Percentiles rank a stretch among this genome's conserved stretches.
These are phyloP conservation scores for Actias luna DNA, from an alignment of 2,888 invertebrate genomes.

Conservation along the genomic window DNA sequence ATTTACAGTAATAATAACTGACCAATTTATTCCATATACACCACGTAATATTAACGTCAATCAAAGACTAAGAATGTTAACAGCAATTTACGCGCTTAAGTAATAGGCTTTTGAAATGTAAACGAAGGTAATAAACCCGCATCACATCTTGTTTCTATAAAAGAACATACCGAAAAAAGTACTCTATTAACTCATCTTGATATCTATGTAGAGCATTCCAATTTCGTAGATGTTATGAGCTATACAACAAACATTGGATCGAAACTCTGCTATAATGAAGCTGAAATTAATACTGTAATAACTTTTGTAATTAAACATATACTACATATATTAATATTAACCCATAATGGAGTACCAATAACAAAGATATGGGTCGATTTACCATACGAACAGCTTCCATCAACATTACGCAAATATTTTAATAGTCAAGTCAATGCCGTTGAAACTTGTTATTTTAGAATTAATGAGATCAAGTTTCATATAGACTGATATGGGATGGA, in stretches of 20 bases:
- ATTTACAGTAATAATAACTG: not conserved
- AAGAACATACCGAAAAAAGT: not conserved
- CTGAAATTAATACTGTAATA: not conserved
- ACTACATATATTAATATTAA: not conserved
- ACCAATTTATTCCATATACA: not conserved
- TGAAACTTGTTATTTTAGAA: not conserved
- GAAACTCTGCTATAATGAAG: not conserved
- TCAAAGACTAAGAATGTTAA: not conserved
- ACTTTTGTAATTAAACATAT: not conserved
- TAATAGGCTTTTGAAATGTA: not conserved
- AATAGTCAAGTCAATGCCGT: not conserved
- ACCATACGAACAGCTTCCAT: not conserved
- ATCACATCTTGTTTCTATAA: not conserved
- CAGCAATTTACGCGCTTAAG: constrained; percentile 1
- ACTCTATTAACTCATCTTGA: not conserved
- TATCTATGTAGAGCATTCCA: not conserved
- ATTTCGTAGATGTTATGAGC: not conserved
- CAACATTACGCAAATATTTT: not conserved
- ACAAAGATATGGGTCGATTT: not conserved
- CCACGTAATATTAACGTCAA: not conserved
- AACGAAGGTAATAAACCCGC: not conserved
- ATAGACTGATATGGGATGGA: not conserved
- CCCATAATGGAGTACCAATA: not conserved
- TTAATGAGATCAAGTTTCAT: not conserved
- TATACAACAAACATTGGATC: not conserved